Evolutionary conservation across 2,113 vertebrate species (phyloP).

Genomic region (Chaetodon auriga): DNA sequence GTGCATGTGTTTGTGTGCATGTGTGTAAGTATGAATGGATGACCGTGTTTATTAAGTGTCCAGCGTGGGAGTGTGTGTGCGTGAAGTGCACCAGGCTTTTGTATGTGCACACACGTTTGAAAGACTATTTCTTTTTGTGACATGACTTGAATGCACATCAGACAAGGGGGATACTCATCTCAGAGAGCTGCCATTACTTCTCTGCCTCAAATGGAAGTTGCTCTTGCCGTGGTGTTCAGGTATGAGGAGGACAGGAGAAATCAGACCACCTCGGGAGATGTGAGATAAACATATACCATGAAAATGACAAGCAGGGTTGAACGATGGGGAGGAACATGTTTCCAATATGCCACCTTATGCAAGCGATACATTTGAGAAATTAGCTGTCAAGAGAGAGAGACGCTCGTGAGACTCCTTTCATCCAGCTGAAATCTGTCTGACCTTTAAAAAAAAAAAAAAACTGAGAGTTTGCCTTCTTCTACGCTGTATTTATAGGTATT

Average conservation of each 20-base stretch:
- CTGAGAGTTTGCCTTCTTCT: conserved; percentile 55
- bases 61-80: neutral
- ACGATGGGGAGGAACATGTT: conserved; percentile 58
- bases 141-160: conserved; percentile 67
- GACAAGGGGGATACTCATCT: conserved; percentile 55
- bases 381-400: conserved; percentile 63
- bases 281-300: conserved; percentile 51
- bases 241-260: conserved; percentile 56
- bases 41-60: conserved; percentile 24
- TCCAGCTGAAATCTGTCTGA: conserved; percentile 65
- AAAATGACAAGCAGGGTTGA: conserved; percentile 68
- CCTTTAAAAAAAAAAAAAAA: conserved; percentile 56
- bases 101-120: conserved; percentile 53
- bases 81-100: conserved; percentile 14
- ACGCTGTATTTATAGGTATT: conserved; percentile 62
- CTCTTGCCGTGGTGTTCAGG: conserved; percentile 54
- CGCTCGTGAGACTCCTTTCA: conserved; percentile 56
- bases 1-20: conserved; percentile 36
- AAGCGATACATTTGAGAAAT: conserved; percentile 70
- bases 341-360: conserved; percentile 71
- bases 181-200: conserved; percentile 58
- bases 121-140: conserved; percentile 68
- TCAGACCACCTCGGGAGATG: conserved; percentile 46
- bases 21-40: conserved; percentile 18
- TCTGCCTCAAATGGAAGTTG: conserved; percentile 60